Conservation (phyloP, 1,140 invertebrate species). For the Eulimnadia texana region DNA sequence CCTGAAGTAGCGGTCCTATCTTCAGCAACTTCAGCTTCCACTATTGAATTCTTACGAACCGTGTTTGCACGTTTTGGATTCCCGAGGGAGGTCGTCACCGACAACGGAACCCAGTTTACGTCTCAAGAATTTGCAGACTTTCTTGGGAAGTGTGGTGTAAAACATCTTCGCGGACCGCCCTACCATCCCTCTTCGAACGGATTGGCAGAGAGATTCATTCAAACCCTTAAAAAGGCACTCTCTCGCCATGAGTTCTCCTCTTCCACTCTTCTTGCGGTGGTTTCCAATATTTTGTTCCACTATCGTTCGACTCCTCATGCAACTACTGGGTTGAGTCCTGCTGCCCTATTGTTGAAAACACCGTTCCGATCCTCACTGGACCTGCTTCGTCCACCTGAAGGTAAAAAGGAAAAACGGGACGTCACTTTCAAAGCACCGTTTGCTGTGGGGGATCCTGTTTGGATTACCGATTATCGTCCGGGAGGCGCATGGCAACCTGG, state of each 20-base stretch:
- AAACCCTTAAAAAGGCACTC: slow-evolving; percentile 6
- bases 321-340: slow-evolving; percentile 17
- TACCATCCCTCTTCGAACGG: slow-evolving; percentile 16
- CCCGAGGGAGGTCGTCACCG: slow-evolving; percentile 28
- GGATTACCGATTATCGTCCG: not conserved
- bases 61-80: slow-evolving; percentile 29
- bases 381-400: not conserved
- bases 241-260: not conserved
- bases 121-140: slow-evolving; percentile 30
- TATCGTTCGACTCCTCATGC: slow-evolving; percentile 19
- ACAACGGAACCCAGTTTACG: slow-evolving; percentile 31
- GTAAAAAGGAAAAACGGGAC: not conserved
- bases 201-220: slow-evolving; percentile 10
- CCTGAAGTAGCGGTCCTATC: slow-evolving; percentile 25
- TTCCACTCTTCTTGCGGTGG: not conserved
- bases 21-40: slow-evolving; percentile 18
- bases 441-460: not conserved
- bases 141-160: slow-evolving; percentile 27
- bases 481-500: not conserved
- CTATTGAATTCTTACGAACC: slow-evolving; percentile 23
- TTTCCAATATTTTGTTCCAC: not conserved
- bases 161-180: slow-evolving; percentile 17
- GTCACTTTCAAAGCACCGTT: not conserved
- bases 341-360: not conserved
- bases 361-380: not conserved